A percentile compares a stretch with the other conserved stretches of the same genome.
These are phyloP conservation scores for Lepus oiostolus DNA, from an alignment of 2,797 vertebrate species.

Conservation along the genomic window DNA sequence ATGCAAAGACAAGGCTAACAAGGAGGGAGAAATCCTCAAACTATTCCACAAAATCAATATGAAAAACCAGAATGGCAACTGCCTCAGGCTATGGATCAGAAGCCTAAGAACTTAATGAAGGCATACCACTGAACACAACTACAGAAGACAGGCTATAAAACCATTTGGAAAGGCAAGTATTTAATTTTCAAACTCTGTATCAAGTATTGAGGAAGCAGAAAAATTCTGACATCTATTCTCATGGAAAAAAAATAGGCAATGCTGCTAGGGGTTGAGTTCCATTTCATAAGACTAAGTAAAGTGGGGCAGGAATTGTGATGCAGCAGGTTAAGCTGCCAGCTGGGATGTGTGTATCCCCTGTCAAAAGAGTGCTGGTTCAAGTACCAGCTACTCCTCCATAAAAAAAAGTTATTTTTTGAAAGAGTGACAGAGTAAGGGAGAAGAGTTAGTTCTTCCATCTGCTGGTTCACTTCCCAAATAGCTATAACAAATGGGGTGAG, in stretches of 20 bases:
- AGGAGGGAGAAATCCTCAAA: slow-evolving; percentile 1
- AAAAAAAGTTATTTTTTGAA: too few species aligned
- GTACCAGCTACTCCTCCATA: too few species aligned
- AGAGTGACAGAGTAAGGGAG: too few species aligned
- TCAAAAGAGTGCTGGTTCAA: too few species aligned
- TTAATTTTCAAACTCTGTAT: slow-evolving; percentile 29
- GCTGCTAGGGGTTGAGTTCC: background rate
- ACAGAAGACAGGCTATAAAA: background rate
- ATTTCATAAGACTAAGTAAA: background rate
- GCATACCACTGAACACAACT: background rate
- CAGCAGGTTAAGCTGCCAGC: too few species aligned
- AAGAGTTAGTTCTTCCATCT: too few species aligned
- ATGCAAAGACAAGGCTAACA: background rate
- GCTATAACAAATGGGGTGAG: too few species aligned
- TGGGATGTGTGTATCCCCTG: too few species aligned
- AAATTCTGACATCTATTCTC: slow-evolving; percentile 16
- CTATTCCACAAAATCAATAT: background rate
- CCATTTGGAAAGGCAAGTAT: background rate
- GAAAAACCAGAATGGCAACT: background rate
- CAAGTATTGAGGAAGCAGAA: background rate
- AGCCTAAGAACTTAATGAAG: background rate
- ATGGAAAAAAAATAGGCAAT: slow-evolving; percentile 12
- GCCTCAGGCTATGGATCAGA: background rate
- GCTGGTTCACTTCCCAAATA: too few species aligned
- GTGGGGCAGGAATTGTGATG: background rate